Conservation (phyloP, 2,113 vertebrate genomes). For the Columba janthina region DNA sequence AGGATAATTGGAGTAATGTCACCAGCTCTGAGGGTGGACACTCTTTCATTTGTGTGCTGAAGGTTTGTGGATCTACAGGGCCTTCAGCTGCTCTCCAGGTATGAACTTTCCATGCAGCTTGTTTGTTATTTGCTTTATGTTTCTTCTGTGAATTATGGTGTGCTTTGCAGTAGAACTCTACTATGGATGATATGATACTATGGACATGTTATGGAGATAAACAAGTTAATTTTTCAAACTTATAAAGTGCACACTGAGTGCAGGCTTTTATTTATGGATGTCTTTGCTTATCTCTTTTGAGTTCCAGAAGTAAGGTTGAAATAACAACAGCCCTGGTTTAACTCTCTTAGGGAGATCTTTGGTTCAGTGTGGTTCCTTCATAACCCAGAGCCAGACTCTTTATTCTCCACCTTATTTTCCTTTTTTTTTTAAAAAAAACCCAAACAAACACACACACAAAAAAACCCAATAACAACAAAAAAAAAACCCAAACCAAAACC, state of each 20-base stretch:
- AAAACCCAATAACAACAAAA: too few relatives aligned
- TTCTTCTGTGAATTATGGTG: neutral
- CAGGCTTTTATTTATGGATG: neutral
- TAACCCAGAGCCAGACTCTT: neutral
- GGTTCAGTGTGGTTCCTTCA: neutral
- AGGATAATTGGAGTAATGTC: neutral
- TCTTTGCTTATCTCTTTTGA: neutral
- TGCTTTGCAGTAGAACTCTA: neutral
- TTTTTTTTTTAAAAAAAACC: neutral
- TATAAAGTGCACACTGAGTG: accelerated
- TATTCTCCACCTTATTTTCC: neutral
- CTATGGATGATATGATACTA: neutral
- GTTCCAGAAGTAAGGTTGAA: neutral
- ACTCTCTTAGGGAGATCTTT: neutral
- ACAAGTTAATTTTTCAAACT: neutral
- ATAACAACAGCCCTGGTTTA: neutral
- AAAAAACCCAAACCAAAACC: neutral
- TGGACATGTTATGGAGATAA: neutral
- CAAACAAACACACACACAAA: neutral
- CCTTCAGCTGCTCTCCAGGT: neutral
- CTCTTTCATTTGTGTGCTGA: neutral
- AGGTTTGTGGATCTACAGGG: neutral
- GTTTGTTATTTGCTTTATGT: neutral
- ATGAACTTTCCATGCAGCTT: neutral
- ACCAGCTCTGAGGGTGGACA: neutral